Conservation (phyloP, 2,888 invertebrate species). For the Teinopalpus imperialis region DNA sequence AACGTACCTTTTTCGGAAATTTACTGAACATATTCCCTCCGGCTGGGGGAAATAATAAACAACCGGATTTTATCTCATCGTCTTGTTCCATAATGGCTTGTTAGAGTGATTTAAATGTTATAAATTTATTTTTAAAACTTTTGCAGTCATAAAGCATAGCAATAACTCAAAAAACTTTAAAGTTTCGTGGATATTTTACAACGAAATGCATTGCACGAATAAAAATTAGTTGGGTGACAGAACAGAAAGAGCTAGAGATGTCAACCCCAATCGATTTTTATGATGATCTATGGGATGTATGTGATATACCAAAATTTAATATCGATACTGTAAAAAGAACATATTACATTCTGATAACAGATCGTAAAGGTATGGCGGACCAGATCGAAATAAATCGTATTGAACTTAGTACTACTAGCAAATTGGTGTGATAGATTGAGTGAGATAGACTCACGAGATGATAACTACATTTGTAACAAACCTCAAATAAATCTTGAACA, state of each 20-base stretch:
- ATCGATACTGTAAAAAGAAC: too few species aligned
- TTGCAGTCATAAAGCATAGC: conserved; percentile 31
- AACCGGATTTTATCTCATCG: conserved; percentile 88
- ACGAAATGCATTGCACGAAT: conserved; percentile 21
- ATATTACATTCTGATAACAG: too few species aligned
- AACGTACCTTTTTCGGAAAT: conserved; percentile 87
- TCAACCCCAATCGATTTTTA: too few species aligned
- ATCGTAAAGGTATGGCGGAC: too few species aligned
- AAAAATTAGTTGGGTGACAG: conserved; percentile 21
- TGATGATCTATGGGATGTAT: too few species aligned
- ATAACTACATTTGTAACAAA: too few species aligned
- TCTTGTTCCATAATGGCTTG: conserved; percentile 84
- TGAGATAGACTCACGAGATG: too few species aligned
- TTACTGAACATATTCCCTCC: conserved; percentile 85
- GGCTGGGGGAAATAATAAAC: conserved; percentile 88
- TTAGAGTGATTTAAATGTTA: neutral
- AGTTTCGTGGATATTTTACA: conserved; percentile 16
- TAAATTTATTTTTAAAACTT: conserved; percentile 23
- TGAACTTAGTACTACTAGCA: too few species aligned
- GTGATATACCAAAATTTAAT: too few species aligned
- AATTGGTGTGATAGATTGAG: too few species aligned
- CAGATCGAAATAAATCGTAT: too few species aligned
- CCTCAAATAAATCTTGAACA: too few species aligned
- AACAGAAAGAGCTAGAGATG: conserved; percentile 8
- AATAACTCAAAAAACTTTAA: conserved; percentile 27